phyloP scores from a whole-genome alignment of 2,113 vertebrate genomes.

The Falco punctatus region DNA sequence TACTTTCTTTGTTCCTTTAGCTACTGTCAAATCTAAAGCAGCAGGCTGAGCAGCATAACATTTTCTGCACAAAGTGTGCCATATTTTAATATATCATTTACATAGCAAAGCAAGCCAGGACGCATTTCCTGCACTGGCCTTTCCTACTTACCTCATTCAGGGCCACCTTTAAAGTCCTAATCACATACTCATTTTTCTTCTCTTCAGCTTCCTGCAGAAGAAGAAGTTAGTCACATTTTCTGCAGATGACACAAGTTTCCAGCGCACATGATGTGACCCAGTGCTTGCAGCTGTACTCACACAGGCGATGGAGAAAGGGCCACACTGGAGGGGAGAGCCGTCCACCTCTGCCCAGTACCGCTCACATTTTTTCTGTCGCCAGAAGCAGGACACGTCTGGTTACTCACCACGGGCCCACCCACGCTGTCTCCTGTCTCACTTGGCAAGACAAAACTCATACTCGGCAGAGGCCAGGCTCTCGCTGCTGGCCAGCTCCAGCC shows the following conservation, averaged over 20 bases:
- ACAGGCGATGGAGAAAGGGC: slow-evolving; percentile 85
- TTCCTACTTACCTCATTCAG: slow-evolving; percentile 81
- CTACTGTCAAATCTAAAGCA: neutral
- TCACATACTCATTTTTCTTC: slow-evolving; percentile 85
- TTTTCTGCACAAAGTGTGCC: neutral
- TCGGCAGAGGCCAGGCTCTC: neutral
- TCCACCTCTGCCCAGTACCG: slow-evolving; percentile 86
- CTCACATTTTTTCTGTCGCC: slow-evolving; percentile 93
- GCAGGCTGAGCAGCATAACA: neutral
- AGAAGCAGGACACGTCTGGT: slow-evolving; percentile 11
- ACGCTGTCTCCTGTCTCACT: neutral
- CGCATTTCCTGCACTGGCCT: neutral
- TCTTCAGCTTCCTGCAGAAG: slow-evolving; percentile 84
- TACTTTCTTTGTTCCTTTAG: neutral
- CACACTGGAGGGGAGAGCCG: slow-evolving; percentile 71
- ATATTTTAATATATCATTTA: neutral
- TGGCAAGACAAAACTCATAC: neutral
- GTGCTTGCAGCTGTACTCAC: slow-evolving; percentile 79
- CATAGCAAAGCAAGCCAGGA: neutral
- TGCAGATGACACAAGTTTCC: neutral
- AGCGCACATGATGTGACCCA: neutral
- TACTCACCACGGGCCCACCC: neutral
- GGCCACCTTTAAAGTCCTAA: slow-evolving; percentile 84
- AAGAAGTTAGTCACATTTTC: neutral
- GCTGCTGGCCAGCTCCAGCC: neutral